These are phyloP conservation scores for Okamejei kenojei DNA, from an alignment of 2,797 vertebrate genomes.

Conservation along the genomic window DNA sequence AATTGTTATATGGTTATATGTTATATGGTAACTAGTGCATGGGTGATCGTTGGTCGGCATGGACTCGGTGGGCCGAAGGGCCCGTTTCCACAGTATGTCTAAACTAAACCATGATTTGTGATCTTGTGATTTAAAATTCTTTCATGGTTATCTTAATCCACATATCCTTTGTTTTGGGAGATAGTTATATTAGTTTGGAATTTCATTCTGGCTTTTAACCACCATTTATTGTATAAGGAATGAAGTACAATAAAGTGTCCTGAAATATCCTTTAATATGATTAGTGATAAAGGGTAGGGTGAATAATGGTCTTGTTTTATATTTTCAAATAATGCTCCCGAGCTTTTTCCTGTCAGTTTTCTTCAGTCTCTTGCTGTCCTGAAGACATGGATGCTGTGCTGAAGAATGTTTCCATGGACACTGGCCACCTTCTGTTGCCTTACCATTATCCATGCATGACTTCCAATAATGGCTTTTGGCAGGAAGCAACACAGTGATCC, in stretches of 20 bases:
- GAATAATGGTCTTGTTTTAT: neutral
- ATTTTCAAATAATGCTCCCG: neutral
- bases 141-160: neutral
- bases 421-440: neutral
- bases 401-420: conserved; percentile 25
- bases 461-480: neutral
- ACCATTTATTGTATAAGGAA: neutral
- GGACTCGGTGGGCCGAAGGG: too few species aligned
- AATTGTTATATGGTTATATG: too few species aligned
- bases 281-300: neutral
- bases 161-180: neutral
- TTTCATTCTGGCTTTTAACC: neutral
- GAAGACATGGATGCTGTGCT: neutral
- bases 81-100: too few species aligned
- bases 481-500: neutral
- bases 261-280: neutral
- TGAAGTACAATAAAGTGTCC: neutral
- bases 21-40: too few species aligned
- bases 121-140: neutral
- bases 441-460: neutral
- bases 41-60: too few species aligned
- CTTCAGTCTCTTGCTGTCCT: neutral
- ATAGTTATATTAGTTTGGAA: neutral
- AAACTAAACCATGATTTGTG: too few species aligned
- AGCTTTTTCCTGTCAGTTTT: neutral